A percentile compares a stretch with the other conserved stretches of the same genome.
phyloP scores from a whole-genome alignment of 2,797 vertebrate genomes.

The Stomatorhinus walkeri region DNA sequence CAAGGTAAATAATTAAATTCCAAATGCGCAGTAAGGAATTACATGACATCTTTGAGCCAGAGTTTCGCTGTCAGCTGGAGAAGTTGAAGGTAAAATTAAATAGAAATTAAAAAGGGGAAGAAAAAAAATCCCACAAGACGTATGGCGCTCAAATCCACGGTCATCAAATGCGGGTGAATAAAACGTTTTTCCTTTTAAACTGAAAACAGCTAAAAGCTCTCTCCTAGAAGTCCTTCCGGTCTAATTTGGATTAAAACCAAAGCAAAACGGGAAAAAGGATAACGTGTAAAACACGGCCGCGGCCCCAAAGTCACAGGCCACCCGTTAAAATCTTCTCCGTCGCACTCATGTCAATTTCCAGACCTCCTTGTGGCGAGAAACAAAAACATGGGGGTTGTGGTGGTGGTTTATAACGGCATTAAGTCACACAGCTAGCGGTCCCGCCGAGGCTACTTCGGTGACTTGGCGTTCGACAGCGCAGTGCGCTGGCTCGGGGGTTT shows the following conservation, averaged over 20 bases:
- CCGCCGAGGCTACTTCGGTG: conserved; percentile 57
- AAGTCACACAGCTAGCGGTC: conserved; percentile 21
- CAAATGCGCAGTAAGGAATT: conserved; percentile 33
- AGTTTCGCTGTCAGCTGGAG: conserved; percentile 34
- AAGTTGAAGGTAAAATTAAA: conserved; percentile 25
- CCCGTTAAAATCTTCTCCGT: conserved; percentile 14
- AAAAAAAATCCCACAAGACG: conserved; percentile 20
- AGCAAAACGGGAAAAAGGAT: conserved; percentile 27
- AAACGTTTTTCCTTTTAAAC: conserved; percentile 1
- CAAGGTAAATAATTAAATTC: conserved; percentile 18
- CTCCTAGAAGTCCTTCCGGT: conserved; percentile 34
- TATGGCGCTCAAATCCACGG: conserved; percentile 4
- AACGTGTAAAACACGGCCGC: conserved; percentile 25
- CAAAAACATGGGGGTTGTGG: conserved; percentile 31
- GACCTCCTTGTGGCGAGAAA: conserved; percentile 29
- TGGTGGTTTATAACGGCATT: conserved; percentile 29
- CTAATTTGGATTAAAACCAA: conserved; percentile 10
- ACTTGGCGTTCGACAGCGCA: conserved; percentile 60
- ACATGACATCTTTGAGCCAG: conserved; percentile 38
- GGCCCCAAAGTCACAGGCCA: conserved; percentile 27
- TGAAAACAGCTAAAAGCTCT: conserved; percentile 29
- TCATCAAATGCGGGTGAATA: conserved; percentile 20
- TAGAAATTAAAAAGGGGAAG: conserved; percentile 14
- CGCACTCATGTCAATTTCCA: conserved; percentile 35
- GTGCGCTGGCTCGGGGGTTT: conserved; percentile 67